phyloP scores from a whole-genome alignment of 2,888 invertebrate species.

The Cylloceria caligata region DNA sequence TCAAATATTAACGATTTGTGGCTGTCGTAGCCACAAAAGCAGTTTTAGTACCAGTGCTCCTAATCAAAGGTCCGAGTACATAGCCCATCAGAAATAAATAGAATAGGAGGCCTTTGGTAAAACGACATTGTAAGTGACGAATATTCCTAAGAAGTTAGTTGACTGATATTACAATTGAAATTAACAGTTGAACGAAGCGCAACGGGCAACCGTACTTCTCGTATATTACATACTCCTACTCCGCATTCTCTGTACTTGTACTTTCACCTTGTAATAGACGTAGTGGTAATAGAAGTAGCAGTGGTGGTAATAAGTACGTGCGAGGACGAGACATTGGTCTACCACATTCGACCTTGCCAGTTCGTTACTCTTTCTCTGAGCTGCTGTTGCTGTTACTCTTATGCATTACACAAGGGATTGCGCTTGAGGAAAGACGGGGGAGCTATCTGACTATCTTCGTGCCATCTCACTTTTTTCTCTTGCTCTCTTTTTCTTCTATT shows the following conservation, averaged over 20 bases:
- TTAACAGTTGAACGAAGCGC: constrained; percentile 5
- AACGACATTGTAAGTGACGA: no score
- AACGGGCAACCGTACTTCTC: constrained; percentile 43
- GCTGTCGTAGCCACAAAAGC: no score
- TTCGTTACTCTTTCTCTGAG: constrained; percentile 83
- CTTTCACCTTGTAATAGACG: constrained; percentile 54
- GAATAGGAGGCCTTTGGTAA: no score
- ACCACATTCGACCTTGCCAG: constrained; percentile 84
- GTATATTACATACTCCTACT: constrained; percentile 19
- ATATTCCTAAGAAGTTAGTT: background rate
- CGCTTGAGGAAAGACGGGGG: background rate
- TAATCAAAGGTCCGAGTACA: no score
- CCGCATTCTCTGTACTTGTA: constrained; percentile 54
- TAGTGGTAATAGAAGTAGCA: constrained; percentile 49
- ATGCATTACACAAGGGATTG: constrained; percentile 75
- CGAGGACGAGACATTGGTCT: constrained; percentile 83
- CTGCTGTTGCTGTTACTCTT: constrained; percentile 75
- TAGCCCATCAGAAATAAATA: no score
- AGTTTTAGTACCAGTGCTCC: no score
- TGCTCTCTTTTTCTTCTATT: constrained; percentile 50
- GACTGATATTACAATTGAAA: constrained; percentile 9
- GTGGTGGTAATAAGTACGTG: constrained; percentile 55
- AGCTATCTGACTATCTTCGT: constrained; percentile 70
- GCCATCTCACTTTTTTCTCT: constrained; percentile 65
- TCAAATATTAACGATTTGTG: no score